Conservation (phyloP, 1,140 invertebrate species). For the Coptotermes formosanus region DNA sequence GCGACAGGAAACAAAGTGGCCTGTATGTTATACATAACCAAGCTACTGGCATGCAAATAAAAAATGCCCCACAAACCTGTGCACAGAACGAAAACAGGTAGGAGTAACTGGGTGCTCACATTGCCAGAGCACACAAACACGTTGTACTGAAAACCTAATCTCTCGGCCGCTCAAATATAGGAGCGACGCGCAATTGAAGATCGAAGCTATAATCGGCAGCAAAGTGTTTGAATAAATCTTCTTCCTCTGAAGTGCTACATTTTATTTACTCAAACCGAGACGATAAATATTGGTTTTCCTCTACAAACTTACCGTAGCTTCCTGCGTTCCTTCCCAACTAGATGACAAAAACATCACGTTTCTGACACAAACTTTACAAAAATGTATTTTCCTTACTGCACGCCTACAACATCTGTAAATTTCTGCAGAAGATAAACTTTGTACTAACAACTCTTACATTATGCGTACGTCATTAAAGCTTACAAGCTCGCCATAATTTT, state of each 20-base stretch:
- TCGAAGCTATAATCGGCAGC: too few relatives aligned
- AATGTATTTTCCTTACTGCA: not conserved
- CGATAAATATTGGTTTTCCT: not conserved
- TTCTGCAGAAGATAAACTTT: not conserved
- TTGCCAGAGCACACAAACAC: not conserved
- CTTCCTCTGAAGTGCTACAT: not conserved
- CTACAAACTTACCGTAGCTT: not conserved
- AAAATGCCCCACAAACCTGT: too few relatives aligned
- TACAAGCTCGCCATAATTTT: too few relatives aligned
- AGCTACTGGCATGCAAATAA: too few relatives aligned
- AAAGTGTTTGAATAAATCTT: not conserved
- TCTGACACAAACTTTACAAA: not conserved
- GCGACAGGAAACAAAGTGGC: too few relatives aligned
- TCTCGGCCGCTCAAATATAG: not conserved
- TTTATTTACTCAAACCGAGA: not conserved
- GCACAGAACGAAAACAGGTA: too few relatives aligned
- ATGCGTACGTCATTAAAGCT: not conserved
- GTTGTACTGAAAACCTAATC: not conserved
- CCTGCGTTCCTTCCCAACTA: not conserved
- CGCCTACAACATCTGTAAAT: not conserved
- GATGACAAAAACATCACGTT: not conserved
- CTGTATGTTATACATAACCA: too few relatives aligned
- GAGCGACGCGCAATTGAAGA: not conserved
- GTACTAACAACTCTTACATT: not conserved
- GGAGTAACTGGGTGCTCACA: too few relatives aligned